Conservation (phyloP, 2,113 vertebrate genomes). For the Gymnogyps californianus region DNA sequence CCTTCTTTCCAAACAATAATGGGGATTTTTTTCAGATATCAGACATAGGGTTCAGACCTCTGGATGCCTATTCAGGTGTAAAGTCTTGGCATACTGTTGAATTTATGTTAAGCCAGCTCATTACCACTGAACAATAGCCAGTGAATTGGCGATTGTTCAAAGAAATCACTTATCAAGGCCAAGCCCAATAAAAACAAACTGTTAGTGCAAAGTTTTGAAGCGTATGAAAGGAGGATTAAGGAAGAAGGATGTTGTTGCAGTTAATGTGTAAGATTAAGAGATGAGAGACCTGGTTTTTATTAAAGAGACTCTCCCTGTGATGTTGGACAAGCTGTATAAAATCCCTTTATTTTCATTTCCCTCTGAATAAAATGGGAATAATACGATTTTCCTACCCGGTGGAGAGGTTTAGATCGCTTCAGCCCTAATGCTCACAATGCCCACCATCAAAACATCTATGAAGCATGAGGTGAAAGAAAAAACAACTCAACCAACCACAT, state of each 20-base stretch:
- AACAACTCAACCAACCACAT: neutral
- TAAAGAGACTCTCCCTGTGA: neutral
- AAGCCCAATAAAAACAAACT: neutral
- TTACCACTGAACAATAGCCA: neutral
- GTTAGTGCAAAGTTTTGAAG: conserved; percentile 1
- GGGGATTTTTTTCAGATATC: neutral
- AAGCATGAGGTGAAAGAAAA: neutral
- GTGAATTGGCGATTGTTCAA: conserved; percentile 24
- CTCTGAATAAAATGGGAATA: neutral
- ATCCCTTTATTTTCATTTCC: conserved; percentile 6
- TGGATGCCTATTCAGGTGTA: neutral
- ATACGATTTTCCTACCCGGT: neutral
- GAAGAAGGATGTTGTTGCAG: conserved; percentile 25
- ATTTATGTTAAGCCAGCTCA: neutral
- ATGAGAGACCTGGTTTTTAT: neutral
- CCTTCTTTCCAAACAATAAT: neutral
- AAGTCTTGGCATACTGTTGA: neutral
- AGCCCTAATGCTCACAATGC: neutral
- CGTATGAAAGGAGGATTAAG: neutral
- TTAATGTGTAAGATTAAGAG: neutral
- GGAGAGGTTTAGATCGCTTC: neutral
- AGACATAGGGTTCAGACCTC: neutral
- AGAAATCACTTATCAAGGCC: conserved; percentile 31
- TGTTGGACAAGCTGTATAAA: neutral
- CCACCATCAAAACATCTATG: neutral